Evolutionary conservation across 2,113 vertebrate genomes (phyloP).

Genomic region (Motacilla alba): DNA sequence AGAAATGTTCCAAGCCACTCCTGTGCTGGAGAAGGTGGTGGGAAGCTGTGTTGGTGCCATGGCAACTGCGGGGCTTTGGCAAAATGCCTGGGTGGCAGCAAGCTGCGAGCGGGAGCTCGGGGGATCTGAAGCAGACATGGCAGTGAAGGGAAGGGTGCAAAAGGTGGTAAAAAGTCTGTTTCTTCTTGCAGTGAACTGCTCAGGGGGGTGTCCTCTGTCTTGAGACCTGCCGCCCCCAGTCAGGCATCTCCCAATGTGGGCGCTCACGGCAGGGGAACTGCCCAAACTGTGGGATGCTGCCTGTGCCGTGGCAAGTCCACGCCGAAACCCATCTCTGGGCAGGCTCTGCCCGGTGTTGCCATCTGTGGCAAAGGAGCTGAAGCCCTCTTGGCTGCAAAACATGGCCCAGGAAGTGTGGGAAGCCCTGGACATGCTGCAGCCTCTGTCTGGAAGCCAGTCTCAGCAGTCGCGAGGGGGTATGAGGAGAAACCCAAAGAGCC

Average conservation of each 20-base stretch:
- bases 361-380: background rate
- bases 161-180: background rate
- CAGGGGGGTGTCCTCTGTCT: background rate
- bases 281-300: background rate
- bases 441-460: background rate
- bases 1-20: background rate
- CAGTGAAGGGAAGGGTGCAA: background rate
- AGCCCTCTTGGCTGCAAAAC: background rate
- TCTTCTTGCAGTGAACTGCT: background rate
- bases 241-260: too few species aligned
- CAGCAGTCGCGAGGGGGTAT: background rate
- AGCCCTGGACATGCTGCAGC: background rate
- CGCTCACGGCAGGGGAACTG: background rate
- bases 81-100: background rate
- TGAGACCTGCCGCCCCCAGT: background rate
- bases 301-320: accelerated
- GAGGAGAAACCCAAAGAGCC: background rate
- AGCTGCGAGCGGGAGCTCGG: background rate
- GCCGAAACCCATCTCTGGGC: background rate
- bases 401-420: background rate
- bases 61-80: background rate
- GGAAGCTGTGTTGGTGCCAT: background rate
- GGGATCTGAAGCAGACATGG: background rate
- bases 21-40: background rate
- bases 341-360: too few species aligned